These are phyloP conservation scores for Philonicus albiceps DNA, from an alignment of 2,888 invertebrate species.

Conservation along the genomic window DNA sequence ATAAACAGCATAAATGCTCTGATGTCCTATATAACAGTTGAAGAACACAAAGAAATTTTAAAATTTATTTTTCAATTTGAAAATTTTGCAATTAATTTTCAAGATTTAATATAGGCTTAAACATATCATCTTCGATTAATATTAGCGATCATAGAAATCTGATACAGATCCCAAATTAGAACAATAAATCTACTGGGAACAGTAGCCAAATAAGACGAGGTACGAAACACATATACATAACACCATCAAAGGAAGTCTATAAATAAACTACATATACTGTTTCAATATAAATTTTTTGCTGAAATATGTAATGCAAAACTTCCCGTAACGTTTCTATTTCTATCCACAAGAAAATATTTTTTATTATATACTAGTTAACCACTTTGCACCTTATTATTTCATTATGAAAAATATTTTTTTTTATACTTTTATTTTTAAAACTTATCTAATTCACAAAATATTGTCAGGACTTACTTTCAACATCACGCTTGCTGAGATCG, in stretches of 20 bases:
- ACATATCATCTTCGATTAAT: not conserved
- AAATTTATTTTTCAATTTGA: not conserved
- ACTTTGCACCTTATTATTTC: not conserved
- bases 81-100: not conserved
- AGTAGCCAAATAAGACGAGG: slow-evolving; percentile 13
- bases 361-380: slow-evolving; percentile 6
- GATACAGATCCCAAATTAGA: slow-evolving; percentile 34
- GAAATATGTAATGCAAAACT: slow-evolving; percentile 4
- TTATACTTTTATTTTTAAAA: not conserved
- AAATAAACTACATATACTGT: not conserved
- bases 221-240: not conserved
- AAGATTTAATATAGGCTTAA: not conserved
- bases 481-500: slow-evolving; percentile 85
- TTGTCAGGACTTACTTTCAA: slow-evolving; percentile 81
- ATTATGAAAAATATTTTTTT: not conserved
- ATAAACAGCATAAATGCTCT: no score
- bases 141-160: slow-evolving; percentile 9
- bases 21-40: no score
- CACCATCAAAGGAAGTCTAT: not conserved
- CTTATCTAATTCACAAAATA: not conserved
- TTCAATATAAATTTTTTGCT: not conserved
- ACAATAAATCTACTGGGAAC: not conserved
- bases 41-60: no score
- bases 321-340: not conserved
- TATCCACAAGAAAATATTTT: not conserved